phyloP scores from a whole-genome alignment of 2,888 invertebrate species.

The Belgica antarctica region DNA sequence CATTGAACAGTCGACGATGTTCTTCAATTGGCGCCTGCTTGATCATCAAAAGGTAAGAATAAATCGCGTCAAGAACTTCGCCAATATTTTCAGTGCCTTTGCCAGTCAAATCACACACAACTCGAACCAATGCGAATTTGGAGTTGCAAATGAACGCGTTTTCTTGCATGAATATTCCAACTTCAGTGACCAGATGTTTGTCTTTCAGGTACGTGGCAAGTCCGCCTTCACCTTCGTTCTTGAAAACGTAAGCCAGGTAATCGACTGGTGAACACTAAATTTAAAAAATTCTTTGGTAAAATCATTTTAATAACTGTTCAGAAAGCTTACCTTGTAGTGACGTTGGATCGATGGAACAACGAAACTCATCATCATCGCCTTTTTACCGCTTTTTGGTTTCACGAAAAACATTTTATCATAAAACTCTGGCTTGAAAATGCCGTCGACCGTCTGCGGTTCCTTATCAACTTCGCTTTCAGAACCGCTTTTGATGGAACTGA shows the following conservation, averaged over 20 bases:
- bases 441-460: not conserved
- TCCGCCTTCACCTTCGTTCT: conserved; percentile 83
- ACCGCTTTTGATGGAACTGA: conserved; percentile 4
- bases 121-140: conserved; percentile 66
- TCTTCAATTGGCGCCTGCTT: conserved; percentile 65
- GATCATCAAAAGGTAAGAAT: conserved; percentile 76
- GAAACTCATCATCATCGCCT: conserved; percentile 60
- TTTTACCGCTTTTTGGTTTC: conserved; percentile 67
- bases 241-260: conserved; percentile 74
- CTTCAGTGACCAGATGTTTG: conserved; percentile 57
- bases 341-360: conserved; percentile 50
- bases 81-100: conserved; percentile 69
- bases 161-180: conserved; percentile 51
- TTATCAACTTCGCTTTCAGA: not conserved
- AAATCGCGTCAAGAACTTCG: conserved; percentile 74
- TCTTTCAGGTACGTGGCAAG: conserved; percentile 72
- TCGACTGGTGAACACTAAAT: conserved; percentile 60
- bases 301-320: too few relatives aligned
- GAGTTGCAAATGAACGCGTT: conserved; percentile 67
- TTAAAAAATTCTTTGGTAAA: too few relatives aligned
- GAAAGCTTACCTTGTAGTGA: conserved; percentile 50
- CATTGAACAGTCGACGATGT: conserved; percentile 63
- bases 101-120: conserved; percentile 73
- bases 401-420: conserved; percentile 61
- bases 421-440: conserved; percentile 50